Percentiles rank a stretch among this genome's conserved stretches.
These are phyloP conservation scores for Prolemur simus DNA, from an alignment of 2,113 vertebrate genomes.

Conservation along the genomic window DNA sequence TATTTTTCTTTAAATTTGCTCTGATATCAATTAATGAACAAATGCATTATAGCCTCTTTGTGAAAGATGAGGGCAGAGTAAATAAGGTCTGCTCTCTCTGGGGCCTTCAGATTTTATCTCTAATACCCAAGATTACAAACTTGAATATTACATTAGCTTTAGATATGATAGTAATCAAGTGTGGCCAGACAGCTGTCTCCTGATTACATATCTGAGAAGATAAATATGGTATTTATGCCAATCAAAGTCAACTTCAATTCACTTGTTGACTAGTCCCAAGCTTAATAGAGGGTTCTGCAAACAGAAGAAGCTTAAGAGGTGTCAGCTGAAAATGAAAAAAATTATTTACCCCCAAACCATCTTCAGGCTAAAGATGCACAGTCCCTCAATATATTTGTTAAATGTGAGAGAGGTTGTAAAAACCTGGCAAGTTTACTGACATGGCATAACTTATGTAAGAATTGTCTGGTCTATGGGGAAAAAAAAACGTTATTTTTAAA, in stretches of 20 bases:
- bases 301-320: slow-evolving; percentile 44
- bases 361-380: slow-evolving; percentile 34
- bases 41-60: not conserved
- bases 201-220: slow-evolving; percentile 58
- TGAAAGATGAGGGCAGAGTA: slow-evolving; percentile 17
- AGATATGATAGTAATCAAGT: slow-evolving; percentile 56
- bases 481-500: not conserved
- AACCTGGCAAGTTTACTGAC: slow-evolving; percentile 51
- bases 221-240: slow-evolving; percentile 60
- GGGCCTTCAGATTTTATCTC: slow-evolving; percentile 55
- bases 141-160: slow-evolving; percentile 61
- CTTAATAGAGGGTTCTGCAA: slow-evolving; percentile 41
- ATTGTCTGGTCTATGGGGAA: slow-evolving; percentile 35
- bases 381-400: slow-evolving; percentile 11
- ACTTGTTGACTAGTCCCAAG: slow-evolving; percentile 51
- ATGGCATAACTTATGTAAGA: slow-evolving; percentile 45
- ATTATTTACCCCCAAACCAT: slow-evolving; percentile 6
- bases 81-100: not conserved
- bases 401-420: slow-evolving; percentile 47
- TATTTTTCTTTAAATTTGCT: slow-evolving; percentile 35
- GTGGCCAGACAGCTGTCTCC: slow-evolving; percentile 52
- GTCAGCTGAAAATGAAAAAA: slow-evolving; percentile 52
- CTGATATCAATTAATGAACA: slow-evolving; percentile 31
- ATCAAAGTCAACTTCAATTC: slow-evolving; percentile 58
- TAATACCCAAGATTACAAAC: slow-evolving; percentile 41